Evolutionary conservation across 2,888 invertebrate species (phyloP), one percentile per base, ranked within the genome.

Genomic region (Drosophila borealis): DNA sequence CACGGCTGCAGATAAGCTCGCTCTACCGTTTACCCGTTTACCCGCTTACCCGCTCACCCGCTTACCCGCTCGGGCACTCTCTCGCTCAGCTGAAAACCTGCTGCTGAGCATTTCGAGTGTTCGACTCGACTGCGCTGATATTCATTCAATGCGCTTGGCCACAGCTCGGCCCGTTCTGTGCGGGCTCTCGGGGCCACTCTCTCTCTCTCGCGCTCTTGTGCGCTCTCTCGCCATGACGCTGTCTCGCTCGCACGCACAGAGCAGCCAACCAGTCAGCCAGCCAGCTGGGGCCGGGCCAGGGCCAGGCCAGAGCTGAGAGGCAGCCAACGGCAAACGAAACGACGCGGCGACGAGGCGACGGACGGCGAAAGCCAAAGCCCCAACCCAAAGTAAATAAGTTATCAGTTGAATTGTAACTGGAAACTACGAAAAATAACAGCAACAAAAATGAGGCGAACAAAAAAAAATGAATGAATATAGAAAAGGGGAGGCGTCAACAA

Each of bases 401-500:
- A 89, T 85, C 89, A 89, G 80, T 70, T 69, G 81, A 80, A 81
- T 78, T 84, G 81, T 80, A 81, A 83, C 86, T 80, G 74, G 75
- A 86, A 85, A 80, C 84, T 70, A 59, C 37, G 19, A 55, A 48
- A 36, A 56, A 50, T 33, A 44, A 61, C 42, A 81, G 34, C 44
- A 70, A 13, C 13, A 34, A 14, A 48, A 36, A 36, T 36, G 9
- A 36, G 17, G 17, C 14, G 25, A 37, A 21, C 17, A 17, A 37
- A 14, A 61, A 73, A 74, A 66, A 71, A 54, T 71, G 81, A 82
- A 82, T 82, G 79, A 79, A 81, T 74, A 80, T 70, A 75, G 69
- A 89, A 89, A 90, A 90, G 89, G 90, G 90, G 90, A 90, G 90
- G 90, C 88, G 90, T 90, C 87, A 85, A 86, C 80, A 80, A 75